Evolutionary conservation across 1,140 invertebrate genomes (phyloP), one percentile per base, ranked within the genome.

Genomic region (Hydropsyche tenuis): DNA sequence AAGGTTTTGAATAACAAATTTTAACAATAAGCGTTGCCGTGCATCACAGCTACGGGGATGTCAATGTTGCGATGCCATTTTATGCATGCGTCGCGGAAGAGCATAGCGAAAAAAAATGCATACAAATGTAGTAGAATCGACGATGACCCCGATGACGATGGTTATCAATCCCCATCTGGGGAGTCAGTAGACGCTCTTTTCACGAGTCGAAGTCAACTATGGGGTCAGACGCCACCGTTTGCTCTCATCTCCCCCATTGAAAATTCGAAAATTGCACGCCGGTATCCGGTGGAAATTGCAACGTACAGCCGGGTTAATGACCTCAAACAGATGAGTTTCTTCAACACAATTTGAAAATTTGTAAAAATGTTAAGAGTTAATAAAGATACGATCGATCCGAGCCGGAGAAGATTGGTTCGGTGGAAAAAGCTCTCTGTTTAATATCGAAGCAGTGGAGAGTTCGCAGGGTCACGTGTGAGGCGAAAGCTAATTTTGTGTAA

Each of bases 1-100:
- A 56, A 56, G 68, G 68, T 70, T 56, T 70, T 70, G 68, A 70
- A 70, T 70, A 70, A 70, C 68, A 70, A 70, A 70, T 70, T 56
- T 16, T 7, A 46, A 42, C 65, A 68, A 68, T 45, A 45, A 14
- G 27, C 30, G 68, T 27, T 20, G 46, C 64, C 71, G 65, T 48
- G 56, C 46, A 65, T 30, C 71, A 73, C 71, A 73, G 69, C 30
- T 4, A 37, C 9, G 30, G 30, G 74, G 74, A 72, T 75, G 65
- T 25, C n/a, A 16, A 37, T 37, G 30, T 37, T n/a, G 30, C 30
- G 3, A 4, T 25, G 9, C 20, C 18, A 60, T 60, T 60, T 60
- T 73, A 70, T 53, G 45, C 53, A 73, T 76, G 71, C 75, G 65
- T 43, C 72, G 62, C 73, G 75, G 68, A 73, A 76, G 72, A 42